phyloP scores from a whole-genome alignment of 2,797 vertebrate genomes.

The Uromys caudimaculatus region DNA sequence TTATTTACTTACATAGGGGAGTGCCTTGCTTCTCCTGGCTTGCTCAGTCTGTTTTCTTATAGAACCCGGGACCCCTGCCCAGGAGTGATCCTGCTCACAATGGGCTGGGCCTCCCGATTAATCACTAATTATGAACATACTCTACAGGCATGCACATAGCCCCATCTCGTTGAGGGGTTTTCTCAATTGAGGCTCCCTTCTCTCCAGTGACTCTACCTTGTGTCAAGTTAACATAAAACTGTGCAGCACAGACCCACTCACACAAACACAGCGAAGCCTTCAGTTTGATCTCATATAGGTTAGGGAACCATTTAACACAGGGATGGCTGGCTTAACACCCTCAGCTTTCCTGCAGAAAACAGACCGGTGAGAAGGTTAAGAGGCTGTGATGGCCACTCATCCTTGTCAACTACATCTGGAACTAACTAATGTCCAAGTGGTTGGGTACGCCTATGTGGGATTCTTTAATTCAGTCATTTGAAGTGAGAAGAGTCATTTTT shows the following conservation, averaged over 20 bases:
- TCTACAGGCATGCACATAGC: not conserved
- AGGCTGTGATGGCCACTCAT: not conserved
- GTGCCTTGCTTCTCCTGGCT: not conserved
- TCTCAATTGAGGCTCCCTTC: not conserved
- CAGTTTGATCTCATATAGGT: not conserved
- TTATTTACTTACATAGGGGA: not conserved
- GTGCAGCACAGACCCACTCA: not conserved
- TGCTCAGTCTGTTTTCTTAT: not conserved
- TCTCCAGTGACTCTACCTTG: not conserved
- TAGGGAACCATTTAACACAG: not conserved
- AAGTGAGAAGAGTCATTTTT: not conserved
- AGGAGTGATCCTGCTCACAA: not conserved
- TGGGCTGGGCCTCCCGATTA: not conserved
- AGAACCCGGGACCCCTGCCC: not conserved
- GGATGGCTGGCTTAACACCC: not conserved
- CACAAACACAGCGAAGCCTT: fast-evolving
- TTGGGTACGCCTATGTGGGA: not conserved
- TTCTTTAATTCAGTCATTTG: not conserved
- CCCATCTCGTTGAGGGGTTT: not conserved
- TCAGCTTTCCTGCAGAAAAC: not conserved
- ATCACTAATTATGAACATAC: not conserved
- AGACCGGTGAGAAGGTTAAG: not conserved
- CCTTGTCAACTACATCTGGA: not conserved
- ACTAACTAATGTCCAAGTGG: not conserved
- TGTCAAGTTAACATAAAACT: not conserved